Evolutionary conservation across 2,888 invertebrate species (phyloP), one percentile per base, ranked within the genome.

Genomic region (Creontiades dilutus): DNA sequence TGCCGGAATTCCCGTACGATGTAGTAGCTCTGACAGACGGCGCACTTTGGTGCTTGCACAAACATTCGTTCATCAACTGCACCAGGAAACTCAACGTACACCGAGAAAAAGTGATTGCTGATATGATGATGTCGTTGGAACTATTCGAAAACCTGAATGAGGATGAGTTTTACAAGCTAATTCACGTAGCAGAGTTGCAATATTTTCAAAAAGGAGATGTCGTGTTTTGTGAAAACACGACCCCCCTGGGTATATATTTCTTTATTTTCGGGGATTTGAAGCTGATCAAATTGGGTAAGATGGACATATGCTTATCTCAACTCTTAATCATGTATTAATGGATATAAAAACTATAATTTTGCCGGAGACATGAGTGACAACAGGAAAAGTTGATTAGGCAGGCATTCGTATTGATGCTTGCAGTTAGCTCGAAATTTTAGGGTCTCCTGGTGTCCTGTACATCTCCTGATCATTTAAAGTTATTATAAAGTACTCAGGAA

Each of bases 21-120:
- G 78, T 80, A 0, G 0, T 27, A 48, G 48, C 88, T 14, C 46
- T 88, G 9, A 61, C 46, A 16, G 52, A 52, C 48, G 78, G 88
- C 28, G 80, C 52, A 3, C 19, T 78, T 13, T 88, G 88, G 88
- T 48, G 88, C 52, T 78, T 88, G 37, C 55, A 61, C 28, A 85
- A 61, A 27, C 52, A 48, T 14, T 52, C 52, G 9, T 88, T 55
- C 61, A 68, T 46, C 19, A 75, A 75, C 14, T 37, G 19, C 13
- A 68, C n/a, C 0, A 16, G 55, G 3, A 61, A 55, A 19, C 19
- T 78, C 23, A 37, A 46, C 11, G 14, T 55, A 0, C 48, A 19
- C 28, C 37, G 52, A 37, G 80, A 48, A 27, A 61, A n/a, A 11
- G 16, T 61, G 11, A 55, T 57, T 55, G 37, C 37, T 7, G 52